Evolutionary conservation across 2,797 vertebrate genomes (phyloP), one percentile per base, ranked within the genome.

Genomic region (Geranospiza caerulescens): DNA sequence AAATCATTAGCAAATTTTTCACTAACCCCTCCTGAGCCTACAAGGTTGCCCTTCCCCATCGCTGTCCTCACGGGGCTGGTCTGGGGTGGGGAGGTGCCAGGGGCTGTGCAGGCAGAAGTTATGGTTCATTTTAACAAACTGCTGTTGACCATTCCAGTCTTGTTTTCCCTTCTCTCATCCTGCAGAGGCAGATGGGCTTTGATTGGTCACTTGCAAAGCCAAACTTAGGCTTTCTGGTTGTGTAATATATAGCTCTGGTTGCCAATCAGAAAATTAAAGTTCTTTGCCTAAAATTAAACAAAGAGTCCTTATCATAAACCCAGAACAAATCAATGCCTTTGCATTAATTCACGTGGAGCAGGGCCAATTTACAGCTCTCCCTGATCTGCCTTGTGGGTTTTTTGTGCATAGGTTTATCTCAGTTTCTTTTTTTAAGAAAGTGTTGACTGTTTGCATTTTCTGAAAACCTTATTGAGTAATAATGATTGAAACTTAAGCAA

Each of bases 221-320:
- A 47, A 44, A 67, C 82, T 89, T 66, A 29, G 74, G 38, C 86
- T 94, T 70, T 88, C 87, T 88, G 72, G 17, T 63, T 78, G 56
- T 84, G 83, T 82, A 75, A 63, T 42, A 47, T 8, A n/a, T 11
- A 66, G 47, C 63, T 84, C 59, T 48, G 48, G 11, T 62, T 76
- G 78, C 89, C 81, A 70, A 12, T 95, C 96, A 71, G 90, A 92
- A 96, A 68, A 89, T 29, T 42, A 29, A 90, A 82, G 89, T 66
- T 92, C 56, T 80, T 47, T 63, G 71, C 79, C 82, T 84, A 64
- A 87, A 93, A 89, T 87, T 40, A 92, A 91, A 62, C 50, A 25
- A 1, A 25, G 52, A 38, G 27, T 50, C 84, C 75, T 78, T 68
- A 68, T 82, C 82, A 27, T 89, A 66, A 87, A 78, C 63, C 60